Conservation (phyloP, 1,140 invertebrate genomes). For the Drosophila triauraria region DNA sequence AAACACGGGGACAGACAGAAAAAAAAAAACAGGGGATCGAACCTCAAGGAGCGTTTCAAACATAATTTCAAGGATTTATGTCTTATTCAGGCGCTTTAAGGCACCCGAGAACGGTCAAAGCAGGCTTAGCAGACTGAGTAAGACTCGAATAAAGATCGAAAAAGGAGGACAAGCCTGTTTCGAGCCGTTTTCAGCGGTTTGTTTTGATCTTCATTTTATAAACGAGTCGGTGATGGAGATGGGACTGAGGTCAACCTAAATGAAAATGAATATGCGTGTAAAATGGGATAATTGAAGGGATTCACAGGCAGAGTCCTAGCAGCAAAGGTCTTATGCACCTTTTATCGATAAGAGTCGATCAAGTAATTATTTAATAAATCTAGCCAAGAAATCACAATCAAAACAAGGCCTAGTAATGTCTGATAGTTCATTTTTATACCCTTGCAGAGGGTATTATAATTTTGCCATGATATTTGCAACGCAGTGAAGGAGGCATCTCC, state of each 20-base stretch:
- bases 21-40: not conserved
- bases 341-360: not conserved
- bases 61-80: constrained; percentile 23
- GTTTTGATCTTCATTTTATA: constrained; percentile 14
- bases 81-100: constrained; percentile 18
- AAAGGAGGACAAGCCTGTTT: constrained; percentile 12
- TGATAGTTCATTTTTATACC: too few relatives aligned
- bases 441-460: too few relatives aligned
- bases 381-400: not conserved
- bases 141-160: constrained; percentile 5
- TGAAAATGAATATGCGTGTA: constrained; percentile 11
- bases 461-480: too few relatives aligned
- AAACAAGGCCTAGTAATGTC: too few relatives aligned
- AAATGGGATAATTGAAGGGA: constrained; percentile 14
- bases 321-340: not conserved
- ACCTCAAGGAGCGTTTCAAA: constrained; percentile 13
- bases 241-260: constrained; percentile 9
- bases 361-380: not conserved
- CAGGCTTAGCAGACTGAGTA: constrained; percentile 1
- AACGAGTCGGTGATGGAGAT: constrained; percentile 16
- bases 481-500: too few relatives aligned
- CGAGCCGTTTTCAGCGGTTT: constrained; percentile 5
- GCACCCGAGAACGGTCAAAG: constrained; percentile 19
- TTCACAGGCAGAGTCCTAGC: not conserved
- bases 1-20: not conserved